Conservation (phyloP, 2,797 vertebrate species). For the Babyrousa celebensis region DNA sequence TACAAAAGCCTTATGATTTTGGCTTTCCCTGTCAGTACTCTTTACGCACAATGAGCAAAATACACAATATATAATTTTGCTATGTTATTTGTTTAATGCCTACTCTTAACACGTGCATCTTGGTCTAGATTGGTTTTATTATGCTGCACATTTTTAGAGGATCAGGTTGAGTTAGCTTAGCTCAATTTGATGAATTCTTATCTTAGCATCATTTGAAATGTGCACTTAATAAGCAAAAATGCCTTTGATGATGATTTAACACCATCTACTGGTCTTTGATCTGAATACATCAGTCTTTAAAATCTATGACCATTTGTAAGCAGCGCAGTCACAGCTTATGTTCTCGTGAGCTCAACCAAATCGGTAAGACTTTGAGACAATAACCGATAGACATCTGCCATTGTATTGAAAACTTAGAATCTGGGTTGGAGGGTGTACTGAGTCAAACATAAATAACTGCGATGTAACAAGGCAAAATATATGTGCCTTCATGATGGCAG, state of each 20-base stretch:
- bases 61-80: slow-evolving; percentile 38
- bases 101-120: neutral
- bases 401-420: slow-evolving; percentile 48
- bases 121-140: slow-evolving; percentile 27
- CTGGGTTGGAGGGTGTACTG: neutral
- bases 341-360: slow-evolving; percentile 35
- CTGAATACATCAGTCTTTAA: slow-evolving; percentile 59
- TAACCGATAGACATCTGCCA: slow-evolving; percentile 51
- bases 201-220: slow-evolving; percentile 60
- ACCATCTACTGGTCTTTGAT: slow-evolving; percentile 59
- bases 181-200: slow-evolving; percentile 50
- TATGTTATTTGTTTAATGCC: slow-evolving; percentile 32
- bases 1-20: slow-evolving; percentile 14
- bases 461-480: neutral
- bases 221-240: slow-evolving; percentile 65
- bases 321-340: neutral
- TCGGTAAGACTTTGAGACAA: slow-evolving; percentile 35
- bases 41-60: neutral
- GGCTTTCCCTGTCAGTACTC: neutral
- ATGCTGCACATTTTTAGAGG: slow-evolving; percentile 41
- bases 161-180: neutral
- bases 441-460: neutral
- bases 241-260: slow-evolving; percentile 67
- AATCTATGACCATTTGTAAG: slow-evolving; percentile 33
- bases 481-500: neutral